Evolutionary conservation across 2,113 vertebrate species (phyloP).

Genomic region (Pristiophorus japonicus): DNA sequence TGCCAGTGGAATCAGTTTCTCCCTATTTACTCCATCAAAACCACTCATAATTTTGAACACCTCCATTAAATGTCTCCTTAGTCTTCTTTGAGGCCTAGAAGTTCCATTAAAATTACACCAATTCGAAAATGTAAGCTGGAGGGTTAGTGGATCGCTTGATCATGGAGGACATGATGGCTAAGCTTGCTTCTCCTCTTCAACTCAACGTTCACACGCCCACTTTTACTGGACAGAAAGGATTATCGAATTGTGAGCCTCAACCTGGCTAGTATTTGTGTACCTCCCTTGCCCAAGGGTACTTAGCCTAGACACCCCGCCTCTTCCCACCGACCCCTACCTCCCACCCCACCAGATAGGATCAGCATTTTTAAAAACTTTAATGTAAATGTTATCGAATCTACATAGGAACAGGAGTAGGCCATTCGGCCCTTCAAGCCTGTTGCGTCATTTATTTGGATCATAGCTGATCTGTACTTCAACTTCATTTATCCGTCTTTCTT

Average conservation of each 20-base stretch:
- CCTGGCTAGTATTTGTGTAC: background rate
- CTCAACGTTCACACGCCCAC: background rate
- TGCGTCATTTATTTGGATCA: background rate
- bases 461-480: background rate
- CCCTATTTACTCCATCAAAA: background rate
- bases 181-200: background rate
- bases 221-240: background rate
- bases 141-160: background rate
- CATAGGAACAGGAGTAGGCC: background rate
- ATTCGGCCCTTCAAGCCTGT: background rate
- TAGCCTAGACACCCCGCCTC: background rate
- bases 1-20: background rate
- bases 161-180: background rate
- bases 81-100: background rate
- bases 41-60: background rate
- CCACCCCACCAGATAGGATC: background rate
- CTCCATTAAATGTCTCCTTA: background rate
- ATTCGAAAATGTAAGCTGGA: background rate
- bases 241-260: too few relatives aligned
- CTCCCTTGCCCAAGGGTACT: background rate
- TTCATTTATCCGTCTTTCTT: background rate
- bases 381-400: background rate
- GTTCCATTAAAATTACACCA: background rate
- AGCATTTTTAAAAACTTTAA: background rate
- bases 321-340: too few relatives aligned